Conservation (phyloP, 2,888 invertebrate genomes). For the Junonia oenone region DNA sequence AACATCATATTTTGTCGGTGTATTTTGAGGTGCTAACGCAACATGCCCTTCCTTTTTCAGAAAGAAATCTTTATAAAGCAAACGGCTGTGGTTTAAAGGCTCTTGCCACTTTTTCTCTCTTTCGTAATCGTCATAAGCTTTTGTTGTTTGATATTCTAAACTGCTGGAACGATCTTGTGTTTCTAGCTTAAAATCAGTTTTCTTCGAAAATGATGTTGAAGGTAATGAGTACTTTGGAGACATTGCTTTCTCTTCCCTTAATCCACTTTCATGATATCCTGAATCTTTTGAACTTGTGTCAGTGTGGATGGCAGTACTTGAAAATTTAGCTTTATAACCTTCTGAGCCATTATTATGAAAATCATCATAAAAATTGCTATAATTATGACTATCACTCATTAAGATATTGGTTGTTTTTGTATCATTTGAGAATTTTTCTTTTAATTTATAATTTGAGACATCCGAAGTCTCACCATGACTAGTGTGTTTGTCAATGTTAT, state of each 20-base stretch:
- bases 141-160: conserved; percentile 52
- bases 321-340: conserved; percentile 46
- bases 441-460: background rate
- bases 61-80: conserved; percentile 71
- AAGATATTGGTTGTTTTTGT: conserved; percentile 28
- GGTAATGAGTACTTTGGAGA: conserved; percentile 56
- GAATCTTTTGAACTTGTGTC: conserved; percentile 71
- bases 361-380: conserved; percentile 62
- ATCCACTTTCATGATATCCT: conserved; percentile 61
- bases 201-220: conserved; percentile 45
- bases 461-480: conserved; percentile 7
- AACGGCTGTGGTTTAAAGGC: conserved; percentile 65
- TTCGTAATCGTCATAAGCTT: conserved; percentile 46
- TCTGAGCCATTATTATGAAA: conserved; percentile 46
- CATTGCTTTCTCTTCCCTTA: conserved; percentile 54
- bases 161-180: conserved; percentile 50
- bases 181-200: conserved; percentile 43
- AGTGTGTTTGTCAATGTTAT: conserved; percentile 1
- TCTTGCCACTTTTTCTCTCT: conserved; percentile 53
- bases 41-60: conserved; percentile 63
- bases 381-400: conserved; percentile 51
- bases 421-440: conserved; percentile 30
- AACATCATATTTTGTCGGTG: conserved; percentile 47
- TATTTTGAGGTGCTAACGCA: conserved; percentile 60
- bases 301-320: conserved; percentile 54